phyloP scores from a whole-genome alignment of 2,113 vertebrate species.

The Aramus guarauna region DNA sequence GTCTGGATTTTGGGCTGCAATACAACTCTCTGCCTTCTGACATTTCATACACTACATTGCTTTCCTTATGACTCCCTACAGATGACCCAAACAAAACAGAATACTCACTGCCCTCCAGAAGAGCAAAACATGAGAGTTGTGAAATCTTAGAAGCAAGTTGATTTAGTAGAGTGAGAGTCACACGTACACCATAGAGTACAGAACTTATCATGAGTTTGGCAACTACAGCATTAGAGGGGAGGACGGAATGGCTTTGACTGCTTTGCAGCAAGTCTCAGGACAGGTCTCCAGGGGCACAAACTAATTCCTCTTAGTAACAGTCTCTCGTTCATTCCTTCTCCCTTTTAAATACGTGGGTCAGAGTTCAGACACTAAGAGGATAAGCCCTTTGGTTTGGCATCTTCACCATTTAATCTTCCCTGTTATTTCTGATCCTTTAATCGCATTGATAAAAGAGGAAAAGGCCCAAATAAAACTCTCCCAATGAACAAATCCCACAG shows the following conservation, averaged over 20 bases:
- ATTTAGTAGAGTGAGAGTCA: not conserved
- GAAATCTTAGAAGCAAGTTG: not conserved
- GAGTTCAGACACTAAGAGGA: conserved; percentile 72
- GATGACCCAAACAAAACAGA: not conserved
- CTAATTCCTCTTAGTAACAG: conserved; percentile 29
- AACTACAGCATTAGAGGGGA: not conserved
- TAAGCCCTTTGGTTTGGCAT: conserved; percentile 66
- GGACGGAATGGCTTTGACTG: not conserved
- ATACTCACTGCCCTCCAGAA: not conserved
- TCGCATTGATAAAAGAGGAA: conserved; percentile 61
- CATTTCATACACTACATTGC: not conserved
- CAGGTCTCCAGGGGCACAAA: not conserved
- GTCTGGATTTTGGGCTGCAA: not conserved
- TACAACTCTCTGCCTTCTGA: not conserved
- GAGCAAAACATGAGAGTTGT: not conserved
- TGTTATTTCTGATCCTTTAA: conserved; percentile 79
- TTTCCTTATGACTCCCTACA: not conserved
- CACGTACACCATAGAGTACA: not conserved
- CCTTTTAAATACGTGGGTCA: conserved; percentile 41
- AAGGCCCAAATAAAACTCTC: conserved; percentile 38
- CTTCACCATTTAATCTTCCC: conserved; percentile 73
- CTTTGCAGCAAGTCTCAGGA: not conserved
- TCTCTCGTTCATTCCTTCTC: conserved; percentile 38
- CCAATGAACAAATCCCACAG: conserved; percentile 1
- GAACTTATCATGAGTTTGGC: not conserved